Percentiles rank a stretch among this genome's conserved stretches.
phyloP scores from a whole-genome alignment of 2,888 invertebrate species.

The Ephialtes manifestator region DNA sequence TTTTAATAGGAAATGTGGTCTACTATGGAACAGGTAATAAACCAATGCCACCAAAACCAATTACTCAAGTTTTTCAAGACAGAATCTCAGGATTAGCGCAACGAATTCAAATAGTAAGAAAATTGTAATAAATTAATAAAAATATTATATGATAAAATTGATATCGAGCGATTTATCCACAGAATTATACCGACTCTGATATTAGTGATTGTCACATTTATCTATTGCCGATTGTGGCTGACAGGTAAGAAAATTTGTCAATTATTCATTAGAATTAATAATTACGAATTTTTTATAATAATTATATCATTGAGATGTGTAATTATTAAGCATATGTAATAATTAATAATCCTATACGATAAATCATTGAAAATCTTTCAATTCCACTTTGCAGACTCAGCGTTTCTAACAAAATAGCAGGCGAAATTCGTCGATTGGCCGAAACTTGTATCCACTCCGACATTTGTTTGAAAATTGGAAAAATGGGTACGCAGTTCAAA shows the following conservation, averaged over 20 bases:
- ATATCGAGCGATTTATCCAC: background rate
- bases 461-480: background rate
- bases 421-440: background rate
- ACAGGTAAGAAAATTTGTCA: background rate
- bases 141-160: background rate
- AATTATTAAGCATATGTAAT: no score
- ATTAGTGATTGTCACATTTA: background rate
- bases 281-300: no score
- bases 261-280: background rate
- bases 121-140: background rate
- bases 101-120: background rate
- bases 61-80: background rate
- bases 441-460: background rate
- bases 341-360: background rate
- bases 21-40: background rate
- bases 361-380: background rate
- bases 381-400: background rate
- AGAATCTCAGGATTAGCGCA: constrained; percentile 1
- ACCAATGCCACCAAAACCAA: background rate
- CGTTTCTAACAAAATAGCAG: background rate
- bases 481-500: background rate
- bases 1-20: background rate
- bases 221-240: background rate
- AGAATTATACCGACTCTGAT: background rate
- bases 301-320: no score